phyloP scores from a whole-genome alignment of 2,888 invertebrate species.

The Autographa pulchrina region DNA sequence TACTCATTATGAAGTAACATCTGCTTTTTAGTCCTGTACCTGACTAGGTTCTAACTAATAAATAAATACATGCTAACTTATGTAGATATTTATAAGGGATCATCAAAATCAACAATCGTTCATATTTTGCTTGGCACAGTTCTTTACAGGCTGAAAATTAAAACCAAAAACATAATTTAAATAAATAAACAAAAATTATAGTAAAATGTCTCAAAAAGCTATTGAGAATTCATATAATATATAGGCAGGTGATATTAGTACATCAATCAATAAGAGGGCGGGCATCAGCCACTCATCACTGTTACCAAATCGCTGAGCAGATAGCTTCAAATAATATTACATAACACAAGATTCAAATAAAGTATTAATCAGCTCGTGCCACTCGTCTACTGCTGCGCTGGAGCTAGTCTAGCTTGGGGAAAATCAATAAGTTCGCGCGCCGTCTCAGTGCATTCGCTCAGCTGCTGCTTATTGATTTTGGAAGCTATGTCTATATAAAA shows the following conservation, averaged over 20 bases:
- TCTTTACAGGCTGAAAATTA: not conserved
- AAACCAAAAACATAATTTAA: not conserved
- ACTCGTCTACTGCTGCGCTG: slow-evolving; percentile 22
- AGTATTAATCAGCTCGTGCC: slow-evolving; percentile 27
- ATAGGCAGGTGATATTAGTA: not conserved
- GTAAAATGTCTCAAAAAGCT: not conserved
- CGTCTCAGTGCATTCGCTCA: slow-evolving; percentile 80
- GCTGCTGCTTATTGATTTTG: slow-evolving; percentile 83
- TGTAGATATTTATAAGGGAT: not conserved
- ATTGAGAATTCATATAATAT: not conserved
- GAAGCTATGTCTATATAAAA: slow-evolving; percentile 58
- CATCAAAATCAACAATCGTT: not conserved
- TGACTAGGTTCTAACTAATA: not conserved
- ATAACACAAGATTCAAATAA: slow-evolving; percentile 41
- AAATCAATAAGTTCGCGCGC: slow-evolving; percentile 86
- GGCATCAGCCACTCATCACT: slow-evolving; percentile 1
- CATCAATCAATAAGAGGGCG: not conserved
- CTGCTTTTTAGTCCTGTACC: not conserved
- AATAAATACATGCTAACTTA: too few relatives aligned
- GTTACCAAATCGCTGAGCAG: slow-evolving; percentile 37
- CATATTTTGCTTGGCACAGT: not conserved
- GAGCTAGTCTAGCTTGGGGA: slow-evolving; percentile 47
- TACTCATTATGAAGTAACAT: not conserved
- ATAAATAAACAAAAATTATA: not conserved
- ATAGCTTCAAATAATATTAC: slow-evolving; percentile 46